These are phyloP conservation scores for Riparia riparia DNA, from an alignment of 2,113 vertebrate species.

Conservation along the genomic window DNA sequence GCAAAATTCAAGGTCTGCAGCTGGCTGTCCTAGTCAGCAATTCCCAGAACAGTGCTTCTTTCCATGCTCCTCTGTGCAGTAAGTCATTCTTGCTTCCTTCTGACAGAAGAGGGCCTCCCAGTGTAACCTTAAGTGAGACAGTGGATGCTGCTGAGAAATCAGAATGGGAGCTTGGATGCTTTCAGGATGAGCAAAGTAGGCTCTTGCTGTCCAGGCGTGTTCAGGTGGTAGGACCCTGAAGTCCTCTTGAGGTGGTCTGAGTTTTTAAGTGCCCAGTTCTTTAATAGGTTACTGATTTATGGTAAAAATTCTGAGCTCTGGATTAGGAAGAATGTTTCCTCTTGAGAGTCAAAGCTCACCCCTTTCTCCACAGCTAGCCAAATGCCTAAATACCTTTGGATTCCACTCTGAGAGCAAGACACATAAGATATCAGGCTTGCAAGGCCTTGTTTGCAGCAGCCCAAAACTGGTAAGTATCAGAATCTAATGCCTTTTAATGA, in stretches of 20 bases:
- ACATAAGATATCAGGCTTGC: not conserved
- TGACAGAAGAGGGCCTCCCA: conserved; percentile 45
- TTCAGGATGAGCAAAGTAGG: not conserved
- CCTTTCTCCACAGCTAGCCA: not conserved
- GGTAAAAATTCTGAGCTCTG: not conserved
- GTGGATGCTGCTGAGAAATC: not conserved
- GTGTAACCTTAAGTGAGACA: not conserved
- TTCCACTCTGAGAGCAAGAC: not conserved
- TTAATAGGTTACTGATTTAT: not conserved
- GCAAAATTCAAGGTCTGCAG: not conserved
- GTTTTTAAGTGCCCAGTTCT: not conserved
- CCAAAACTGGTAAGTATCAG: not conserved
- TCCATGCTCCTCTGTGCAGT: not conserved
- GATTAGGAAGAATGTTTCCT: not conserved
- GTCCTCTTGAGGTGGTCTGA: not conserved
- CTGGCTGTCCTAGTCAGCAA: not conserved
- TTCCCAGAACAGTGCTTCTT: not conserved
- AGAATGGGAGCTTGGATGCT: not conserved
- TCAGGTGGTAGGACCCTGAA: not conserved
- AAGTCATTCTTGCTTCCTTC: not conserved
- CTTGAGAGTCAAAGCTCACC: not conserved
- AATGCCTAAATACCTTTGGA: not conserved
- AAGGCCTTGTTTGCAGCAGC: not conserved
- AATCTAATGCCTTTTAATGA: not conserved
- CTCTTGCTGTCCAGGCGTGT: not conserved